Evolutionary conservation across 2,797 vertebrate genomes (phyloP).

Genomic region (Hapalemur alaotrensis): DNA sequence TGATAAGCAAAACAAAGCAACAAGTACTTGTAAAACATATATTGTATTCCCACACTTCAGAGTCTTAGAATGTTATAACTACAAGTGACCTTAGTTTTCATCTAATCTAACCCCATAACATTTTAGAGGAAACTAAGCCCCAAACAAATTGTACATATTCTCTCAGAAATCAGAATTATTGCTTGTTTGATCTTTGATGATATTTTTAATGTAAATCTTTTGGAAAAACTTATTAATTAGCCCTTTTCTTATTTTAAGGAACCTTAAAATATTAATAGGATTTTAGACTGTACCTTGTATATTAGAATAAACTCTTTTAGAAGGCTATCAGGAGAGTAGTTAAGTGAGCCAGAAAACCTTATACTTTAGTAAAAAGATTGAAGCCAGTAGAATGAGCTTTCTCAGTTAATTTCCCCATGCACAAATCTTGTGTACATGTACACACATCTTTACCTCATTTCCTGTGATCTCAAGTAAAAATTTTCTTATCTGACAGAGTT

Average conservation of each 20-base stretch:
- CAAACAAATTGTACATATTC: background rate
- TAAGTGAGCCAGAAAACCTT: background rate
- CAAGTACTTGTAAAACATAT: background rate
- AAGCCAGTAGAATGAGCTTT: background rate
- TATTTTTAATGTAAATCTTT: slow-evolving; percentile 5
- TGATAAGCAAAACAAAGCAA: background rate
- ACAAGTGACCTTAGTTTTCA: background rate
- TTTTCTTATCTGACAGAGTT: background rate
- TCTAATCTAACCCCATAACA: background rate
- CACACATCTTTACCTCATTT: background rate
- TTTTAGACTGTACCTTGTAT: slow-evolving; percentile 40
- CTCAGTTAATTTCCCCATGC: background rate
- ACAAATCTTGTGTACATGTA: background rate
- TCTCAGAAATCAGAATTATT: slow-evolving; percentile 39
- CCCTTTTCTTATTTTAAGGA: slow-evolving; percentile 27
- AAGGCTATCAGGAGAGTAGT: background rate
- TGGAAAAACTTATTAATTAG: slow-evolving; percentile 22
- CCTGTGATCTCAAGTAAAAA: background rate
- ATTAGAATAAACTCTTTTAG: background rate
- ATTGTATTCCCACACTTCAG: background rate
- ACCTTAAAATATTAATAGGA: background rate
- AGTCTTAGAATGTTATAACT: background rate
- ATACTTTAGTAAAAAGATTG: background rate
- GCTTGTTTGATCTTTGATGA: background rate
- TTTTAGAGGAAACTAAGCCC: background rate